Evolutionary conservation across 2,797 vertebrate species (phyloP).

Genomic region (Eleutherodactylus coqui): DNA sequence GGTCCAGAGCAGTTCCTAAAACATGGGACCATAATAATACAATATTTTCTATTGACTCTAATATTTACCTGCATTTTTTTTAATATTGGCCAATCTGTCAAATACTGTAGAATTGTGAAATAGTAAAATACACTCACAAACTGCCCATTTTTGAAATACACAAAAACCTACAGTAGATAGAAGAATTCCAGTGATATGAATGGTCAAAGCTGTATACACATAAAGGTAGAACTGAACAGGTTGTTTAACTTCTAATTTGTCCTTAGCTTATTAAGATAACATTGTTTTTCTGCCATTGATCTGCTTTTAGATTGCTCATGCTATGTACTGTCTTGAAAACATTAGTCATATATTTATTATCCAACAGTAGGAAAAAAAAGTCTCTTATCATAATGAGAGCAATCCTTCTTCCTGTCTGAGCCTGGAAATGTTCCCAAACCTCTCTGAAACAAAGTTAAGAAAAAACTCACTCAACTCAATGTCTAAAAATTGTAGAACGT

Average conservation of each 20-base stretch:
- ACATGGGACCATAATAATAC: no score
- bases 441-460: conserved; percentile 49
- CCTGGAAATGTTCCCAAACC: conserved; percentile 55
- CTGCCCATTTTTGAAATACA: no score
- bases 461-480: conserved; percentile 54
- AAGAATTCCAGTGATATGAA: not conserved
- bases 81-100: no score
- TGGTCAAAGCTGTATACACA: not conserved
- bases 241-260: conserved; percentile 29
- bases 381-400: conserved; percentile 55
- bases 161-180: not conserved
- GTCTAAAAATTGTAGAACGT: conserved; percentile 64
- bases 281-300: conserved; percentile 53
- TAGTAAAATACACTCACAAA: no score
- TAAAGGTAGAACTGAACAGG: not conserved
- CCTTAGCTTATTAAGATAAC: conserved; percentile 48
- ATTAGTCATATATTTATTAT: conserved; percentile 59
- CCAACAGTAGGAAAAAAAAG: conserved; percentile 34
- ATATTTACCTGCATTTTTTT: no score
- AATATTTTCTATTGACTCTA: no score
- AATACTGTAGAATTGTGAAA: no score
- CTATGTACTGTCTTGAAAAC: conserved; percentile 44
- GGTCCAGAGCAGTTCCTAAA: no score
- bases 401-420: conserved; percentile 57
- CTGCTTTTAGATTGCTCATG: conserved; percentile 22